A percentile compares a stretch with the other conserved stretches of the same genome.
Conservation (phyloP, 2,113 vertebrate species). For the Cervus canadensis region DNA sequence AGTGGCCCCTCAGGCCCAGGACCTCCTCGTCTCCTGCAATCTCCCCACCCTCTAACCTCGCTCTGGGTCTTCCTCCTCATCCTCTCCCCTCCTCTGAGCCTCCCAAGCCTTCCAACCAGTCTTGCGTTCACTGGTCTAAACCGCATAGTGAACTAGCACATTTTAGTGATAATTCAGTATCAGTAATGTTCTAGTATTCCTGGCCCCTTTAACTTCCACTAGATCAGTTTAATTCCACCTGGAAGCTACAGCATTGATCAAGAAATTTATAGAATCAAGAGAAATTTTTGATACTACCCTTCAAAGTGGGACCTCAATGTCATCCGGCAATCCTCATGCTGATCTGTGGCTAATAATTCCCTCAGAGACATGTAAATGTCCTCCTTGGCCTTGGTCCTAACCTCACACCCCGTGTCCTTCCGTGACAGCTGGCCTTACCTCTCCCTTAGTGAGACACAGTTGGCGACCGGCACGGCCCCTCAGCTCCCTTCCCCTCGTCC, state of each 20-base stretch:
- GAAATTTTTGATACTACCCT: background rate
- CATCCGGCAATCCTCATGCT: background rate
- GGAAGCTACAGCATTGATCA: background rate
- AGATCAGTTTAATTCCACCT: background rate
- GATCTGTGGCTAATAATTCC: background rate
- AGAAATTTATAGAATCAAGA: background rate
- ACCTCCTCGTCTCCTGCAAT: fast-evolving
- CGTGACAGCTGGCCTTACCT: background rate
- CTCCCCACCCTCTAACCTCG: background rate
- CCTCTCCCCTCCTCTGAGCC: background rate
- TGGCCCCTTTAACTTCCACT: background rate
- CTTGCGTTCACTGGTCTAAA: background rate
- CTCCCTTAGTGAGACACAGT: background rate
- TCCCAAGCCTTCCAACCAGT: background rate
- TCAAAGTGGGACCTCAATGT: background rate
- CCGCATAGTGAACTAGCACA: background rate
- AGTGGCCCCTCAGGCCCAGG: background rate
- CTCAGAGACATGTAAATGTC: background rate
- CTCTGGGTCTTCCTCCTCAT: background rate
- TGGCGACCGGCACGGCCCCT: background rate
- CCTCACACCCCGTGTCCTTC: background rate
- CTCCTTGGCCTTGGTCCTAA: background rate
- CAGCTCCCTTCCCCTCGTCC: background rate
- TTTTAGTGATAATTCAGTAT: background rate
- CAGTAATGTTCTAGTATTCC: background rate